Base-by-base conservation (phyloP, 2,888 invertebrate genomes). In the Eupithecia centaureata region DNA sequence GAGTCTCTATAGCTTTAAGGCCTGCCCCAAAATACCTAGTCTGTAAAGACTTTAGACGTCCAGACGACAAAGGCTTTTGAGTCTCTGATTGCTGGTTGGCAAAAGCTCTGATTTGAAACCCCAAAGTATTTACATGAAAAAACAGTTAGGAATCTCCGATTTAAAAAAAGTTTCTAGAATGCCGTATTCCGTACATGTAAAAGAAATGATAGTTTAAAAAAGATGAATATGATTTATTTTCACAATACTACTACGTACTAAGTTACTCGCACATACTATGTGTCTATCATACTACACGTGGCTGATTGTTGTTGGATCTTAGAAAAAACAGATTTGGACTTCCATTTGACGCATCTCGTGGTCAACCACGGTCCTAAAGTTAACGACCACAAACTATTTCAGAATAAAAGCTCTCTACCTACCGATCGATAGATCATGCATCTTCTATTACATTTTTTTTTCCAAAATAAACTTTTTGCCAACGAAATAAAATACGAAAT, bases 401-500 rank as follows among this genome's bases (percentile, higher is more conserved):
- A 79, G 74, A 78, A 87, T 85, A 91, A 90, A 86, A 86, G 80
- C 74, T 74, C 72, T 75, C 82, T 86, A 86, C 84, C 84, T 86
- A 83, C 82, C 78, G 70, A 80, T 77, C 86, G 87, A 92, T 92
- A 90, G 90, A 91, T 91, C 91, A 89, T 82, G 82, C 82, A 86
- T 89, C 86, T 88, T 89, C 88, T 84, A 91, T 90, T 85, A 86
- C 83, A 76, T 82, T 89, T 90, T 90, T 90, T 90, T 89, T 77
- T n/a, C n/a, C 67, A 75, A 75, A 76, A 82, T 77, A 77, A 78
- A 81, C 81, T 81, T 87, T 86, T 89, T 88, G 88, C 83, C 82
- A 85, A 89, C 89, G 91, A 87, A 91, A 91, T 91, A 90, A 92
- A 92, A 92, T 92, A 89, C 91, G 86, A 86, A 89, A 86, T 89